Evolutionary conservation across 2,888 invertebrate genomes (phyloP).

Genomic region (Cepaea hortensis): DNA sequence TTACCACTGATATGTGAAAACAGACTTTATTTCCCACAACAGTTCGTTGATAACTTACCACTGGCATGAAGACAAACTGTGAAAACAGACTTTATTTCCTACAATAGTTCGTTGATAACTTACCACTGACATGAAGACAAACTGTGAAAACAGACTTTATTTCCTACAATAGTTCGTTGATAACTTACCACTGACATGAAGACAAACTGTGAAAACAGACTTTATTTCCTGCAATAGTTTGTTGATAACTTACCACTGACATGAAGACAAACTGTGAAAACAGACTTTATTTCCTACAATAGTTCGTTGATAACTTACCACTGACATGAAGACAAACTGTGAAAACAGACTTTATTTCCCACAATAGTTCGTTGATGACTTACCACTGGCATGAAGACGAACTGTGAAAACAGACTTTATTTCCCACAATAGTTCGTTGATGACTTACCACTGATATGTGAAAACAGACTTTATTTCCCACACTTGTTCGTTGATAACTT

Average conservation of each 20-base stretch:
- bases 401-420: constrained; percentile 77
- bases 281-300: constrained; percentile 69
- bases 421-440: not conserved
- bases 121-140: constrained; percentile 79
- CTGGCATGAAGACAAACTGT: constrained; percentile 79
- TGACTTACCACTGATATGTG: constrained; percentile 79
- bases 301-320: constrained; percentile 72
- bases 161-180: not conserved
- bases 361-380: constrained; percentile 49
- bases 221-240: constrained; percentile 53
- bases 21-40: constrained; percentile 68
- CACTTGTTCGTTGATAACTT: constrained; percentile 53
- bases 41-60: constrained; percentile 72
- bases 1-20: constrained; percentile 79
- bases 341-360: constrained; percentile 74
- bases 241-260: constrained; percentile 77
- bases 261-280: constrained; percentile 78
- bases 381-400: constrained; percentile 79
- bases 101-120: constrained; percentile 49
- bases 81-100: constrained; percentile 74
- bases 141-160: constrained; percentile 77
- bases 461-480: constrained; percentile 73
- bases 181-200: constrained; percentile 78
- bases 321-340: constrained; percentile 79
- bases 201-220: constrained; percentile 78